These are phyloP conservation scores for Agriotes lineatus DNA, from an alignment of 2,888 invertebrate genomes.

Conservation along the genomic window DNA sequence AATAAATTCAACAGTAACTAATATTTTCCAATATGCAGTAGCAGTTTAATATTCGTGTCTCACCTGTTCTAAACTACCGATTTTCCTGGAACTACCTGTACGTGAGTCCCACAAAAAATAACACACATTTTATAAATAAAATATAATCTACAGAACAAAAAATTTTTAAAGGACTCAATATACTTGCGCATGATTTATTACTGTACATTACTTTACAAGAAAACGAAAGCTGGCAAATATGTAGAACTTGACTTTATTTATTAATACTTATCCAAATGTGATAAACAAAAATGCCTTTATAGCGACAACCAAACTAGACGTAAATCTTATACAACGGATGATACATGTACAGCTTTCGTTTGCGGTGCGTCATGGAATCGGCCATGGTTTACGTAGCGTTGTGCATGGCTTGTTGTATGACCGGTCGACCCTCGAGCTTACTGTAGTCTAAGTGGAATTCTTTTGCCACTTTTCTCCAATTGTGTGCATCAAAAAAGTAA, in stretches of 20 bases:
- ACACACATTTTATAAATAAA: no score
- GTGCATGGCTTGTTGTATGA: slow-evolving; percentile 71
- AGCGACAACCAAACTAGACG: slow-evolving; percentile 37
- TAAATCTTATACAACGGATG: slow-evolving; percentile 38
- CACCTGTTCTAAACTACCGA: no score
- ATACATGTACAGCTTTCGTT: slow-evolving; percentile 48
- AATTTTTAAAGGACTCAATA: no score
- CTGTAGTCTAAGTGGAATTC: slow-evolving; percentile 99
- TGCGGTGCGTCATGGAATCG: slow-evolving; percentile 55
- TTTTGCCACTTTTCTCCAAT: slow-evolving; percentile 99
- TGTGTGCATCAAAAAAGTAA: slow-evolving; percentile 99
- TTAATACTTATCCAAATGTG: slow-evolving; percentile 63
- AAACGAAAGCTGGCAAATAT: slow-evolving; percentile 23
- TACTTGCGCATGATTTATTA: slow-evolving; percentile 21
- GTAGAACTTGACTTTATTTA: slow-evolving; percentile 53
- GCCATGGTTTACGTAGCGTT: slow-evolving; percentile 52
- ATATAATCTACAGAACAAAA: no score
- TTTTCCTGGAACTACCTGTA: no score
- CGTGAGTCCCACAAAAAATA: no score
- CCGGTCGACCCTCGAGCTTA: slow-evolving; percentile 95
- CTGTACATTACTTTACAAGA: slow-evolving; percentile 23
- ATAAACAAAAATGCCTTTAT: slow-evolving; percentile 53
- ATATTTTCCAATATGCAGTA: no score
- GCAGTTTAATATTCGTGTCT: no score
- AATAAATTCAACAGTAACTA: no score